Evolutionary conservation across 2,113 vertebrate genomes (phyloP).

Genomic region (Cepphus grylle): DNA sequence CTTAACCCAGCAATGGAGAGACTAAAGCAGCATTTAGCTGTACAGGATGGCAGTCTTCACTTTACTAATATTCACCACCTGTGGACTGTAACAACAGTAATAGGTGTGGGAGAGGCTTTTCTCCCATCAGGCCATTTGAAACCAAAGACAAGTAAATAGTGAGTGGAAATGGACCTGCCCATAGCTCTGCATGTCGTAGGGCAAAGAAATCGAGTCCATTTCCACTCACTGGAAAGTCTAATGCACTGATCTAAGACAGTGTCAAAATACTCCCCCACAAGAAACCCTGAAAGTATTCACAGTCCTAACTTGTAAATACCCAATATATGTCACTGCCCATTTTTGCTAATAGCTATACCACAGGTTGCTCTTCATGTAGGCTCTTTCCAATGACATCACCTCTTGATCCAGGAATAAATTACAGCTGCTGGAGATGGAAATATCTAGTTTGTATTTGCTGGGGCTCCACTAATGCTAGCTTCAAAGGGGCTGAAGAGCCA

Average conservation of each 20-base stretch:
- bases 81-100: too few species aligned
- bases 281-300: neutral
- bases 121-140: neutral
- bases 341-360: neutral
- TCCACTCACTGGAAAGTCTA: neutral
- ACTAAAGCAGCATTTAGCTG: neutral
- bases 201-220: neutral
- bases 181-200: neutral
- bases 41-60: neutral
- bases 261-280: neutral
- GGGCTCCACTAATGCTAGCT: neutral
- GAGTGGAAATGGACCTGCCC: neutral
- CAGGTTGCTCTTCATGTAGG: neutral
- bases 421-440: neutral
- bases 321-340: accelerated
- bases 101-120: neutral
- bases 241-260: neutral
- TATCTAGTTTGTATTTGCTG: neutral
- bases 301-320: neutral
- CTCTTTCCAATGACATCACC: neutral
- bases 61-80: too few species aligned
- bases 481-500: neutral
- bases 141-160: neutral
- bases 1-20: neutral
- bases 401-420: neutral